These are phyloP conservation scores for Aleiodes testaceus DNA, from an alignment of 2,888 invertebrate genomes.

Conservation along the genomic window DNA sequence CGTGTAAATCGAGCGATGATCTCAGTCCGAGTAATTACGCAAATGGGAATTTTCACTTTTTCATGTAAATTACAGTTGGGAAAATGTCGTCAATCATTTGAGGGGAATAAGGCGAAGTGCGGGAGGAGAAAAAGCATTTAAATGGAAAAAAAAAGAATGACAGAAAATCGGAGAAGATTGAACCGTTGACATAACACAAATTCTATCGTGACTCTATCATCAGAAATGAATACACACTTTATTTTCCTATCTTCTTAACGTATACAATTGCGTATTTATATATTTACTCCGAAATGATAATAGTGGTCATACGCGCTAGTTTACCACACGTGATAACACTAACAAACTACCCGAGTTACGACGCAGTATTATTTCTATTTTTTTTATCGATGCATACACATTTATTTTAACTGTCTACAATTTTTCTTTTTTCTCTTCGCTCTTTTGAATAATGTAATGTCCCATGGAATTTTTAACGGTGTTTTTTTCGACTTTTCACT, in stretches of 20 bases:
- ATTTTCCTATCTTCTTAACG: slow-evolving; percentile 20
- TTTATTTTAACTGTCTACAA: not conserved
- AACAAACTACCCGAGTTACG: not conserved
- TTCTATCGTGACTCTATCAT: slow-evolving; percentile 11
- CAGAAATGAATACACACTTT: slow-evolving; percentile 11
- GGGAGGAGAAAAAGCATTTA: too few species aligned
- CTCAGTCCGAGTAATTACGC: slow-evolving; percentile 21
- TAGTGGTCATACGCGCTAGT: slow-evolving; percentile 14
- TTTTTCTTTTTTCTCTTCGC: not conserved
- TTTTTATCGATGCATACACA: not conserved
- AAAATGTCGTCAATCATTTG: too few species aligned
- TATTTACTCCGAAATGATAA: slow-evolving; percentile 21
- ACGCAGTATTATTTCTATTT: slow-evolving; percentile 3
- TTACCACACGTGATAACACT: slow-evolving; percentile 4
- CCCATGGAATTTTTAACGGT: not conserved
- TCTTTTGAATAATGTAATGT: not conserved
- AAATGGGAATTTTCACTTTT: not conserved
- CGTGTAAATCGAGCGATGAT: slow-evolving; percentile 19
- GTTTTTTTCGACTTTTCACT: not conserved
- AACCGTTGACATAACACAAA: slow-evolving; percentile 21
- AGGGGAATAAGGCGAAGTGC: too few species aligned
- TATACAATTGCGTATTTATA: slow-evolving; percentile 22
- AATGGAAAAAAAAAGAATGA: too few species aligned
- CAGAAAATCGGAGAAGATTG: slow-evolving; percentile 10
- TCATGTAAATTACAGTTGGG: slow-evolving; percentile 9